Conservation (phyloP, 2,113 vertebrate genomes). For the Morone chrysops region DNA sequence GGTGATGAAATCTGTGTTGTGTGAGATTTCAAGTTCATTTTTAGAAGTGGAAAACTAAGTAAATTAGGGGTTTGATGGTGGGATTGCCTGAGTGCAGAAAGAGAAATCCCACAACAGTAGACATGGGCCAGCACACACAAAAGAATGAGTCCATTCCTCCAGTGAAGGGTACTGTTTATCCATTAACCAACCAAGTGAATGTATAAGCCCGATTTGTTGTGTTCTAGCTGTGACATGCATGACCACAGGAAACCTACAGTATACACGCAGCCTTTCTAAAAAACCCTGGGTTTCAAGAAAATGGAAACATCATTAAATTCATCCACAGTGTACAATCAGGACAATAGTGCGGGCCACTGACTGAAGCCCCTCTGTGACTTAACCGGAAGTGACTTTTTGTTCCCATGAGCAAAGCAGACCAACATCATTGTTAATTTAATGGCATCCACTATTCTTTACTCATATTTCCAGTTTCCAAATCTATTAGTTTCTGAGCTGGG, state of each 20-base stretch:
- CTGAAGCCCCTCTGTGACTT: constrained; percentile 33
- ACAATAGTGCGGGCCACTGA: constrained; percentile 34
- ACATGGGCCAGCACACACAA: constrained; percentile 32
- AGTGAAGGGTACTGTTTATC: constrained; percentile 44
- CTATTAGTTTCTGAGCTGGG: constrained; percentile 49
- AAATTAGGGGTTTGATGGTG: constrained; percentile 1
- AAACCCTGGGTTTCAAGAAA: constrained; percentile 16
- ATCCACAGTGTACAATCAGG: constrained; percentile 22
- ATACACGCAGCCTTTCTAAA: constrained; percentile 11
- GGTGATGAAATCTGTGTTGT: not conserved
- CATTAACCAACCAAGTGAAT: constrained; percentile 53
- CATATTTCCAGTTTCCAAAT: constrained; percentile 53
- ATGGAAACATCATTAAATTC: constrained; percentile 57
- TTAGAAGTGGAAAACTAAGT: constrained; percentile 1
- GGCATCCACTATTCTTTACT: constrained; percentile 27
- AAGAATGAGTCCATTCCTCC: constrained; percentile 27
- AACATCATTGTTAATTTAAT: constrained; percentile 45
- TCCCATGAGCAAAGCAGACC: constrained; percentile 40
- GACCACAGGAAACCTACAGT: constrained; percentile 19
- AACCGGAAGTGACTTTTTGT: constrained; percentile 54
- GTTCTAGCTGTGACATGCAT: constrained; percentile 37
- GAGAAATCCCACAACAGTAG: constrained; percentile 24
- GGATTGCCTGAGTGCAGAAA: constrained; percentile 1
- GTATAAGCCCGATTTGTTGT: constrained; percentile 1
- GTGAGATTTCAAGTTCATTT: not conserved